Percentiles rank a stretch among this genome's conserved stretches.
Conservation (phyloP, 2,797 vertebrate species). For the Perodicticus potto region DNA sequence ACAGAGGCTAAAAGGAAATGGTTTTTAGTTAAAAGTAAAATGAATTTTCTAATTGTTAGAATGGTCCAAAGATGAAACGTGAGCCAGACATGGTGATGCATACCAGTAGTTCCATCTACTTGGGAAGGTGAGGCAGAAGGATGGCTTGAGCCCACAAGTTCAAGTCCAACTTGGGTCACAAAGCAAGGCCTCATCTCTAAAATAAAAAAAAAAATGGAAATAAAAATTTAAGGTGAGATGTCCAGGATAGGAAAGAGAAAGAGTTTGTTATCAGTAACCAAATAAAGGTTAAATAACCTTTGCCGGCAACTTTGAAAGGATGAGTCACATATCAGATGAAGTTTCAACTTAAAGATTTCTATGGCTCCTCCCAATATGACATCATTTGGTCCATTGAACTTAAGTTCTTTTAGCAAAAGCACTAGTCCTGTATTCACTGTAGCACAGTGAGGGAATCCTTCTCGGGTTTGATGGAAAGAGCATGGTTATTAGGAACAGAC, state of each 20-base stretch:
- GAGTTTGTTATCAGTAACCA: not conserved
- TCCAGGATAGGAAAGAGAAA: not conserved
- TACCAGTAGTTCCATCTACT: not conserved
- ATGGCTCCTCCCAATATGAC: not conserved
- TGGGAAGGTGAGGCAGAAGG: not conserved
- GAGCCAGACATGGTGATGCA: not conserved
- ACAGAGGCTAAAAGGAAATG: not conserved
- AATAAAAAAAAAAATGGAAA: not conserved
- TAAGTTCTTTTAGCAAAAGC: not conserved
- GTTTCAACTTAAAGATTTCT: not conserved
- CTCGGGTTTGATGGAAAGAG: not conserved
- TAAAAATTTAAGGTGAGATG: not conserved
- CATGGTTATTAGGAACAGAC: not conserved
- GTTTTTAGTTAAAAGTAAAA: not conserved
- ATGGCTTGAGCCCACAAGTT: not conserved
- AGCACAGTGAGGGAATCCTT: not conserved
- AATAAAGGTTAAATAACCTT: not conserved
- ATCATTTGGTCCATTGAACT: not conserved
- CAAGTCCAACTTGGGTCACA: not conserved
- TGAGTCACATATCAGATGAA: not conserved
- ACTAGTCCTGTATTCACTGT: not conserved
- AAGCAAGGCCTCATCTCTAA: not conserved
- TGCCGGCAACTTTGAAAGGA: not conserved
- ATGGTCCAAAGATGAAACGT: not conserved
- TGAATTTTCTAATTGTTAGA: conserved; percentile 10